A percentile compares a stretch with the other conserved stretches of the same genome.
phyloP scores from a whole-genome alignment of 2,113 vertebrate species.

The Thunnus maccoyii region DNA sequence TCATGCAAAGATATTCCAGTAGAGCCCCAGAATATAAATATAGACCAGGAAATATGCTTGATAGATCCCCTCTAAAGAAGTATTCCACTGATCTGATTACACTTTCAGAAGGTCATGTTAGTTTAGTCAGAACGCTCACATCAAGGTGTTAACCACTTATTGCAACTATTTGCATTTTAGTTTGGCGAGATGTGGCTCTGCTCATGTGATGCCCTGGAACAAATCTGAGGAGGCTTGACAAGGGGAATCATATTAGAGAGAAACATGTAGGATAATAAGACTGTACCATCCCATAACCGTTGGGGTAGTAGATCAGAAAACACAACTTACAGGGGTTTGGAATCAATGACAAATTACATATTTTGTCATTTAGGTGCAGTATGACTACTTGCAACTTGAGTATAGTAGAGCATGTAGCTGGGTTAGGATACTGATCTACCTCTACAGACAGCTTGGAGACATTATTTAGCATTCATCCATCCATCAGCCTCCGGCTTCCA shows the following conservation, averaged over 20 bases:
- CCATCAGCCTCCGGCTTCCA: constrained; percentile 33
- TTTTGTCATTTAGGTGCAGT: background rate
- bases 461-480: constrained; percentile 48
- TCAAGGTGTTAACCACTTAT: too few relatives aligned
- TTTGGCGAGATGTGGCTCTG: too few relatives aligned
- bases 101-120: too few relatives aligned
- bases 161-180: too few relatives aligned
- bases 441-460: background rate
- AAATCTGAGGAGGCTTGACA: background rate
- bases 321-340: background rate
- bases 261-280: background rate
- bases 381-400: background rate
- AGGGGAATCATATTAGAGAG: background rate
- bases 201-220: too few relatives aligned
- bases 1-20: too few relatives aligned
- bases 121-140: too few relatives aligned
- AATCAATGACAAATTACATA: background rate
- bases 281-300: background rate
- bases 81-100: too few relatives aligned
- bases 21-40: too few relatives aligned
- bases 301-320: background rate
- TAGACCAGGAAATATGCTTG: too few relatives aligned
- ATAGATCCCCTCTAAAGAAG: too few relatives aligned
- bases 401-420: background rate
- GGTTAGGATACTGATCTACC: constrained; percentile 1